phyloP scores from a whole-genome alignment of 1,140 invertebrate genomes.

The Drosophila auraria region DNA sequence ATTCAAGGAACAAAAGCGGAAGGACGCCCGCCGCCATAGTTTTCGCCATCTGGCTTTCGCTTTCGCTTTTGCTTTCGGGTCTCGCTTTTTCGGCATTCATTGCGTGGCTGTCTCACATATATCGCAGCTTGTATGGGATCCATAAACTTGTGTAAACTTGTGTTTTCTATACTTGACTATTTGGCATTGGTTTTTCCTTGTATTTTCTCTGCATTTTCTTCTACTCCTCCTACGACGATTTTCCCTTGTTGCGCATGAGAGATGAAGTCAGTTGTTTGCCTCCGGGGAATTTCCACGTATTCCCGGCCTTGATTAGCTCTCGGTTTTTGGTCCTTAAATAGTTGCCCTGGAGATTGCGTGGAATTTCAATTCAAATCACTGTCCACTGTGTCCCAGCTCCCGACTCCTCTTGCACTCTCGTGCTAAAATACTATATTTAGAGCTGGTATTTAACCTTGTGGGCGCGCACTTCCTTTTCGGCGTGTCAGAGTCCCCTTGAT shows the following conservation, averaged over 20 bases:
- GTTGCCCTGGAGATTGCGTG: constrained; percentile 26
- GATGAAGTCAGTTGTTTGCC: constrained; percentile 35
- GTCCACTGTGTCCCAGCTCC: not conserved
- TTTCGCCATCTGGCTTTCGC: constrained; percentile 26
- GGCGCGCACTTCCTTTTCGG: constrained; percentile 38
- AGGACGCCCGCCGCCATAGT: constrained; percentile 45
- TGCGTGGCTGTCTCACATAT: constrained; percentile 50
- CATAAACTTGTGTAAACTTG: constrained; percentile 55
- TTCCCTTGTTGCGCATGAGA: constrained; percentile 54
- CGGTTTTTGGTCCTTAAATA: constrained; percentile 18
- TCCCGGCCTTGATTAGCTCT: constrained; percentile 55
- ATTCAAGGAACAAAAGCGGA: constrained; percentile 32
- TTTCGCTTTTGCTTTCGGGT: constrained; percentile 3
- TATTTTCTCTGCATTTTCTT: constrained; percentile 2
- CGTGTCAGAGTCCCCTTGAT: constrained; percentile 37
- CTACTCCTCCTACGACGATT: not conserved
- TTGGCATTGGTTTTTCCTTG: constrained; percentile 45
- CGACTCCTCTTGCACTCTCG: not conserved
- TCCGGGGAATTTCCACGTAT: constrained; percentile 18
- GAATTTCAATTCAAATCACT: constrained; percentile 45
- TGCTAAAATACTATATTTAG: constrained; percentile 26
- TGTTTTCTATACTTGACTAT: constrained; percentile 40
- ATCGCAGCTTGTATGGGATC: constrained; percentile 20
- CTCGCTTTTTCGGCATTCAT: constrained; percentile 31
- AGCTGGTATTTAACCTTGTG: constrained; percentile 37